Percentiles rank a stretch among this genome's conserved stretches.
Conservation (phyloP, 2,113 vertebrate species). For the Thermophis baileyi region DNA sequence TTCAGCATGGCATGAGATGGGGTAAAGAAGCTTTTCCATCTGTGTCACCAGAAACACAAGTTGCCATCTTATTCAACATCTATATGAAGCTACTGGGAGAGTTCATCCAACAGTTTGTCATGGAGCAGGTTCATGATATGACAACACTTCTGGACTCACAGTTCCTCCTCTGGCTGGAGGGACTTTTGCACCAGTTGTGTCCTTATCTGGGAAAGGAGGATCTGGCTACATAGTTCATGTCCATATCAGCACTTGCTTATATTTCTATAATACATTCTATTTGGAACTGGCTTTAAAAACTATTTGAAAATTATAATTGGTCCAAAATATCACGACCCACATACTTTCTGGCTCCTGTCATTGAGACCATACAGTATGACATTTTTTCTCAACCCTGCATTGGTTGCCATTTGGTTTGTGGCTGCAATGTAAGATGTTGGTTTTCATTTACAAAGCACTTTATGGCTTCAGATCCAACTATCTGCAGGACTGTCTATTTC, state of each 20-base stretch:
- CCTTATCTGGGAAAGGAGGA: not conserved
- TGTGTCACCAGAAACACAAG: not conserved
- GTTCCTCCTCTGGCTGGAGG: not conserved
- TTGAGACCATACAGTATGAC: not conserved
- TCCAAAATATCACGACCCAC: not conserved
- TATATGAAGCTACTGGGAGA: not conserved
- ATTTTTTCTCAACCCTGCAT: not conserved
- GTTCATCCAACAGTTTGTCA: not conserved
- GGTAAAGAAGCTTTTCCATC: not conserved
- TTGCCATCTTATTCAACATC: not conserved
- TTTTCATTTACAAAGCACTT: not conserved
- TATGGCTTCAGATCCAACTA: not conserved
- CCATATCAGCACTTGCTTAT: not conserved
- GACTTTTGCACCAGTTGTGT: not conserved
- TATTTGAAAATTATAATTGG: not conserved
- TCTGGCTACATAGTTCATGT: not conserved
- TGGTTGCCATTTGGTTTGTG: not conserved
- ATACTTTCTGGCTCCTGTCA: not conserved
- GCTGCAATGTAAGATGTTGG: not conserved
- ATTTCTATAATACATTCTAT: not conserved
- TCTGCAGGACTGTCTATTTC: not conserved
- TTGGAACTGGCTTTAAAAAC: not conserved
- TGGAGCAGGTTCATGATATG: not conserved
- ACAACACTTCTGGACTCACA: not conserved
- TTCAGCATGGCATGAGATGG: not conserved